These are phyloP conservation scores for Sebastes kiyomatsui DNA, from an alignment of 2,797 vertebrate genomes.

Conservation along the genomic window DNA sequence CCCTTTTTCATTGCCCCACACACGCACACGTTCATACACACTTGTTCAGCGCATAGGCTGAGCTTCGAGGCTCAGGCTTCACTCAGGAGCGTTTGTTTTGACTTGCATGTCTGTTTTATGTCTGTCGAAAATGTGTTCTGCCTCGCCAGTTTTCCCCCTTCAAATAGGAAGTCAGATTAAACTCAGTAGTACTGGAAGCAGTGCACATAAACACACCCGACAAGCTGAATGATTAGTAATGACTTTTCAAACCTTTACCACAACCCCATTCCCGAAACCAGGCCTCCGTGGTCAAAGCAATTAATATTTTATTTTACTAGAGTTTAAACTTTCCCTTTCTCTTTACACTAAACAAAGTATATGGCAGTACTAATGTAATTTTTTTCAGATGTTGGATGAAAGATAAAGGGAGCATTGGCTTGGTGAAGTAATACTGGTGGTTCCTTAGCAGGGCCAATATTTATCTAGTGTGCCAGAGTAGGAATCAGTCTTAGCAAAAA, in stretches of 20 bases:
- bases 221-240: slow-evolving; percentile 72
- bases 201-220: slow-evolving; percentile 69
- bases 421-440: slow-evolving; percentile 2
- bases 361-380: slow-evolving; percentile 6
- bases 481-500: neutral
- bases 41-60: slow-evolving; percentile 29
- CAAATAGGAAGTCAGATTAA: slow-evolving; percentile 77
- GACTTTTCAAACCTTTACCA: slow-evolving; percentile 71
- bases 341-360: slow-evolving; percentile 16
- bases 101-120: slow-evolving; percentile 76
- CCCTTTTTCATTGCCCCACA: slow-evolving; percentile 25
- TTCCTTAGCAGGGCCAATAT: neutral
- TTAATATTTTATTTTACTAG: slow-evolving; percentile 58
- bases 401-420: neutral
- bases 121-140: slow-evolving; percentile 74
- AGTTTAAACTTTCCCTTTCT: slow-evolving; percentile 35
- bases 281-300: slow-evolving; percentile 54
- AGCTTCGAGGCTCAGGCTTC: slow-evolving; percentile 48
- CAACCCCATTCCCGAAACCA: slow-evolving; percentile 42
- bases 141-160: slow-evolving; percentile 70
- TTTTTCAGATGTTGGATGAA: slow-evolving; percentile 18
- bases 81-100: slow-evolving; percentile 73
- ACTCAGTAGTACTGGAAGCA: slow-evolving; percentile 71
- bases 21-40: slow-evolving; percentile 8
- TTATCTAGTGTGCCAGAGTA: neutral